Percentiles rank a stretch among this genome's conserved stretches.
Evolutionary conservation across 2,797 vertebrate genomes (phyloP).

Genomic region (Pampus argenteus): DNA sequence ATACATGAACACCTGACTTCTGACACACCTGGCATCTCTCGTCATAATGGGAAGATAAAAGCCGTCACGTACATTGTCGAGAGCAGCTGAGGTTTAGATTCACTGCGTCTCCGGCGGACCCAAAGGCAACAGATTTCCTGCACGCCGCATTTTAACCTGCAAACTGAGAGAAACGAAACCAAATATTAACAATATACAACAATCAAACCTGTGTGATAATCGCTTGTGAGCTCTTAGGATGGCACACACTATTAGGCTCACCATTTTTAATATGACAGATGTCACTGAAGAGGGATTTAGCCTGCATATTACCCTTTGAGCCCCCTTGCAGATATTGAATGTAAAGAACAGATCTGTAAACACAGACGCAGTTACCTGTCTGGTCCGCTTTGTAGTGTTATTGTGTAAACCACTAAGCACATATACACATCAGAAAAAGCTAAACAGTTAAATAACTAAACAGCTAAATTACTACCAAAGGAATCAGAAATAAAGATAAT

Average conservation of each 20-base stretch:
- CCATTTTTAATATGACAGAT: slow-evolving; percentile 65
- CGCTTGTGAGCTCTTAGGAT: slow-evolving; percentile 33
- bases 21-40: slow-evolving; percentile 28
- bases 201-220: slow-evolving; percentile 46
- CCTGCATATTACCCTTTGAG: slow-evolving; percentile 39
- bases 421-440: slow-evolving; percentile 1
- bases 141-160: not conserved
- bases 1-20: slow-evolving; percentile 28
- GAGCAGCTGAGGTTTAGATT: slow-evolving; percentile 20
- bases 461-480: slow-evolving; percentile 25
- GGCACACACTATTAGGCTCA: slow-evolving; percentile 60
- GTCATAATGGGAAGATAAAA: slow-evolving; percentile 43
- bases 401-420: not conserved
- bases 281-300: slow-evolving; percentile 57
- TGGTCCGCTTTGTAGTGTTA: slow-evolving; percentile 4
- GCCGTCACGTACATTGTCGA: slow-evolving; percentile 21
- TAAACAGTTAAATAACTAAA: slow-evolving; percentile 40
- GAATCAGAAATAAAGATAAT: slow-evolving; percentile 25
- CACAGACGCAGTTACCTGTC: not conserved
- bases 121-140: slow-evolving; percentile 2
- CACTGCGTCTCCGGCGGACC: not conserved
- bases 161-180: slow-evolving; percentile 6
- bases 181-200: slow-evolving; percentile 22
- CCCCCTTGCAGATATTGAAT: slow-evolving; percentile 30
- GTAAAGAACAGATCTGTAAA: slow-evolving; percentile 20